Percentiles rank a stretch among this genome's conserved stretches.
phyloP scores from a whole-genome alignment of 2,797 vertebrate species.

The Eutrigla gurnardus region DNA sequence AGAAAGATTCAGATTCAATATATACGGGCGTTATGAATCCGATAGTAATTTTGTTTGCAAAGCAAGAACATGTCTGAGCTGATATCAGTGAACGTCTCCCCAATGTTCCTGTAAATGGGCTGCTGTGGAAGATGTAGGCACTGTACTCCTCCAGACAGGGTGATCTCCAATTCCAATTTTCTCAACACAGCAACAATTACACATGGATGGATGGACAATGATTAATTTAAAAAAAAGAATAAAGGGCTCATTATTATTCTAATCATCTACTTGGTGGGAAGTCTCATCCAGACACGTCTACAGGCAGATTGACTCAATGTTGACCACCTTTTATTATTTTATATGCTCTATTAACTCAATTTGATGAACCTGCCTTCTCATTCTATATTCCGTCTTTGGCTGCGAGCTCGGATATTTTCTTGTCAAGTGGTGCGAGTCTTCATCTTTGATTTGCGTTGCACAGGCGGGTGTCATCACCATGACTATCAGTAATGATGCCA shows the following conservation, averaged over 20 bases:
- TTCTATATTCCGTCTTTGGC: not conserved
- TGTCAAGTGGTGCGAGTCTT: slow-evolving; percentile 14
- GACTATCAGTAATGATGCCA: not conserved
- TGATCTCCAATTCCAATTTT: not conserved
- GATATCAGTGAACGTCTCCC: not conserved
- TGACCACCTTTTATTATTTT: not conserved
- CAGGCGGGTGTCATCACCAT: not conserved
- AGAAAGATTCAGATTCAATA: not conserved
- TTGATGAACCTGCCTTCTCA: too few species aligned
- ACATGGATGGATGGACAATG: not conserved
- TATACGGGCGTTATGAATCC: not conserved
- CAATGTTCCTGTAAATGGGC: slow-evolving; percentile 22
- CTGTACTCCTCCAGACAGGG: not conserved
- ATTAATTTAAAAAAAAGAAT: not conserved
- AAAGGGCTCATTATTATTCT: not conserved
- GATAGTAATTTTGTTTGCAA: not conserved
- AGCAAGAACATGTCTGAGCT: not conserved
- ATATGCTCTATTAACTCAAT: not conserved
- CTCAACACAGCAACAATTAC: not conserved
- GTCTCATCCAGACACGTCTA: not conserved
- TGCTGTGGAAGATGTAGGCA: not conserved
- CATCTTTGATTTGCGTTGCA: slow-evolving; percentile 13
- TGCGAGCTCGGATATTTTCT: not conserved
- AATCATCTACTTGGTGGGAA: not conserved
- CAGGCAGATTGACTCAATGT: not conserved